phyloP scores from a whole-genome alignment of 2,113 vertebrate genomes.

The Crotalus tigris region DNA sequence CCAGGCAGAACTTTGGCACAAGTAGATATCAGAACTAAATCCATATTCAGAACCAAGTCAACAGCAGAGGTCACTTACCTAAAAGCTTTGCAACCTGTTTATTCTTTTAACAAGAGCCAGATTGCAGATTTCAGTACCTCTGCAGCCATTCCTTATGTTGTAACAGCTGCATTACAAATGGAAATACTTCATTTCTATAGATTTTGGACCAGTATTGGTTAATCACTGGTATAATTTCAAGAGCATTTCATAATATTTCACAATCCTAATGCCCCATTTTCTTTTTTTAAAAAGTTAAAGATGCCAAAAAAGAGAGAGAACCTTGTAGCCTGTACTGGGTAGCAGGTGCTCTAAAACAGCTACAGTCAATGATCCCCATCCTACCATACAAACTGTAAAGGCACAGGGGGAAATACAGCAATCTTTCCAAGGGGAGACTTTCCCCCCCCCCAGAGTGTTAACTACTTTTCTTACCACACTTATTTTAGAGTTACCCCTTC shows the following conservation, averaged over 20 bases:
- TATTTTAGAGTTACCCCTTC: not conserved
- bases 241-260: not conserved
- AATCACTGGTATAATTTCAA: not conserved
- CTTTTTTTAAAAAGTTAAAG: not conserved
- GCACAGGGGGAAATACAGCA: not conserved
- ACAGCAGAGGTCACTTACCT: not conserved
- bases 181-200: not conserved
- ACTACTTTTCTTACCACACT: not conserved
- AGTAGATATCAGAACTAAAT: not conserved
- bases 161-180: not conserved
- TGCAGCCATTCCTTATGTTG: not conserved
- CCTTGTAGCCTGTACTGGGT: not conserved
- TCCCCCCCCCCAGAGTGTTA: not conserved
- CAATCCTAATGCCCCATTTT: not conserved
- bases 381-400: not conserved
- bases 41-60: not conserved
- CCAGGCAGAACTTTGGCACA: not conserved
- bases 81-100: not conserved
- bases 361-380: no score
- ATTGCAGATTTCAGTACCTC: not conserved
- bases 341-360: not conserved
- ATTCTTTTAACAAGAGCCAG: not conserved
- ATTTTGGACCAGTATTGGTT: not conserved
- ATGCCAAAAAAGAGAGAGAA: not conserved
- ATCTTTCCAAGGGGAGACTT: not conserved